Conservation (phyloP, 2,888 invertebrate species). For the Dilophus febrilis region DNA sequence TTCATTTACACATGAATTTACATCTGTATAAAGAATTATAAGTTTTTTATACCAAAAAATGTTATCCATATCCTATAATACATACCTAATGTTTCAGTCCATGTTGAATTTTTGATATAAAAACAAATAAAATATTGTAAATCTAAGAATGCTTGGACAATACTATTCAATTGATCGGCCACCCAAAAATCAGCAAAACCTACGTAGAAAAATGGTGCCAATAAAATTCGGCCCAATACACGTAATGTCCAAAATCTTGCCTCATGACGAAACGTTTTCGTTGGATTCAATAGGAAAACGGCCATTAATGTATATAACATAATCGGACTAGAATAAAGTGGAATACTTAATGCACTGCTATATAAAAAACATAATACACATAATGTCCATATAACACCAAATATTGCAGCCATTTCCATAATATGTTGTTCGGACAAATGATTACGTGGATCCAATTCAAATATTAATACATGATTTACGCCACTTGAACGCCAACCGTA, state of each 20-base stretch:
- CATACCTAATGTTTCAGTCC: slow-evolving; percentile 31
- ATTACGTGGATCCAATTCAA: slow-evolving; percentile 64
- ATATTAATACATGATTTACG: slow-evolving; percentile 69
- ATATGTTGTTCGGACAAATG: slow-evolving; percentile 59
- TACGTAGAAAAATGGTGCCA: slow-evolving; percentile 61
- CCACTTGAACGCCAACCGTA: slow-evolving; percentile 70
- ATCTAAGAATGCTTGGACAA: slow-evolving; percentile 58
- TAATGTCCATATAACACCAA: slow-evolving; percentile 59
- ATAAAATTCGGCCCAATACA: slow-evolving; percentile 40
- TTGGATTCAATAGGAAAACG: slow-evolving; percentile 57
- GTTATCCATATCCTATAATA: neutral
- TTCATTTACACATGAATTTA: slow-evolving; percentile 31
- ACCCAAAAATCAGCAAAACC: slow-evolving; percentile 77
- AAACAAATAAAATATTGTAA: slow-evolving; percentile 66
- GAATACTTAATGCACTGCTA: slow-evolving; percentile 45
- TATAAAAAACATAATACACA: slow-evolving; percentile 49
- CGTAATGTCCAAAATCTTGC: slow-evolving; percentile 55
- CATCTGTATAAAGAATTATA: slow-evolving; percentile 23
- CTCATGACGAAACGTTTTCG: slow-evolving; percentile 55
- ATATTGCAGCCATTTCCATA: slow-evolving; percentile 59
- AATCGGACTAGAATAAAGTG: slow-evolving; percentile 61
- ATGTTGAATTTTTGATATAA: slow-evolving; percentile 43
- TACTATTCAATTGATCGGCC: slow-evolving; percentile 67
- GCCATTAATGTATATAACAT: slow-evolving; percentile 48
- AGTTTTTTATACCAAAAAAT: neutral